phyloP scores from a whole-genome alignment of 2,888 invertebrate species.

The Chalcosyrphus nemorum region DNA sequence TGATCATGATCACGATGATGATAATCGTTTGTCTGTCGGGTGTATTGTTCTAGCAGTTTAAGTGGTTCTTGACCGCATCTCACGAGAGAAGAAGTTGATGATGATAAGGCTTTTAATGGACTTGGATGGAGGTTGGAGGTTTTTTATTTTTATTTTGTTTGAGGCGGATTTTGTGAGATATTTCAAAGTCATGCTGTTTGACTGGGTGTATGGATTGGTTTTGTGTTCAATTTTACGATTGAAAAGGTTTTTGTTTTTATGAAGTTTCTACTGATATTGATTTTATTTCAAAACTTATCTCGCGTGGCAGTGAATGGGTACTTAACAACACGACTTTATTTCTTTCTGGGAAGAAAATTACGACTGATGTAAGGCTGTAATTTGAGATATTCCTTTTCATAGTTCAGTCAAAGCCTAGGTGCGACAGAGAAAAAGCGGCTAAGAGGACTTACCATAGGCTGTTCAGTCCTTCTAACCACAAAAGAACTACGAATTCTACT shows the following conservation, averaged over 20 bases:
- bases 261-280: background rate
- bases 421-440: too few relatives aligned
- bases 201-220: slow-evolving; percentile 26
- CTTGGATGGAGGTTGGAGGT: slow-evolving; percentile 33
- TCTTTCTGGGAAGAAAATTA: background rate
- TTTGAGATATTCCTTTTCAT: too few relatives aligned
- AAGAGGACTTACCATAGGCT: too few relatives aligned
- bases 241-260: background rate
- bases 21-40: slow-evolving; percentile 39
- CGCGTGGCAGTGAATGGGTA: background rate
- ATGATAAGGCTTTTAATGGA: slow-evolving; percentile 70
- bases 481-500: too few relatives aligned
- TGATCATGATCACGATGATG: slow-evolving; percentile 64
- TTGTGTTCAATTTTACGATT: slow-evolving; percentile 5
- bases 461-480: too few relatives aligned
- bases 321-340: background rate
- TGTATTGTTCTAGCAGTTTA: slow-evolving; percentile 66
- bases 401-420: too few relatives aligned
- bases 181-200: slow-evolving; percentile 39
- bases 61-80: slow-evolving; percentile 69
- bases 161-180: slow-evolving; percentile 5
- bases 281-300: background rate
- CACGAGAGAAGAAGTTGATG: slow-evolving; percentile 51
- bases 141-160: background rate
- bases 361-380: too few relatives aligned